phyloP scores from a whole-genome alignment of 2,888 invertebrate species.

The Venustoraphidia nigricollis region DNA sequence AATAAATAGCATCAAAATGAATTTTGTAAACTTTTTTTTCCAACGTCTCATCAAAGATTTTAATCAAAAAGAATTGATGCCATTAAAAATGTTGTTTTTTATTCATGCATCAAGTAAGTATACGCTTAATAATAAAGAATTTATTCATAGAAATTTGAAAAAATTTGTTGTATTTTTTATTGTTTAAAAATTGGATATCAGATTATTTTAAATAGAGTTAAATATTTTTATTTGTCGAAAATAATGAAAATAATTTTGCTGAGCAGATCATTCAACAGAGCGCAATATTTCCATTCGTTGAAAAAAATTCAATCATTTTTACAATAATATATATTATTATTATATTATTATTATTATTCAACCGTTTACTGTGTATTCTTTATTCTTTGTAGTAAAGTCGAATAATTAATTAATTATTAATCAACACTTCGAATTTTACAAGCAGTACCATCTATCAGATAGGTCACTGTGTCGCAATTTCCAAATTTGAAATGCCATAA shows the following conservation, averaged over 20 bases:
- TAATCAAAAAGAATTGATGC: slow-evolving; percentile 52
- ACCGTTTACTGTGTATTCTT: slow-evolving; percentile 1
- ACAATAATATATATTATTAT: too few species aligned
- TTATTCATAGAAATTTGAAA: not conserved
- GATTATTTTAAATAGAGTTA: not conserved
- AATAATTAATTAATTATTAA: not conserved
- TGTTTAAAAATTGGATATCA: not conserved
- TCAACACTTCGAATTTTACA: not conserved
- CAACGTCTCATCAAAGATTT: slow-evolving; percentile 52
- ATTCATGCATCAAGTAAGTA: slow-evolving; percentile 65
- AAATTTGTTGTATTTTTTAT: not conserved
- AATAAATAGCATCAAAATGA: slow-evolving; percentile 29
- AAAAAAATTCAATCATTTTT: too few species aligned
- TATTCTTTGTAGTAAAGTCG: not conserved
- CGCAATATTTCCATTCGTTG: not conserved
- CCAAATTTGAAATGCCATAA: not conserved
- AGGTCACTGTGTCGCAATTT: not conserved
- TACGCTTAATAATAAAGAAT: not conserved
- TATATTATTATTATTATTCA: too few species aligned
- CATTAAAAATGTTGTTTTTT: slow-evolving; percentile 60
- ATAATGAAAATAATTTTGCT: too few species aligned
- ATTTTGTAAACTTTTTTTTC: slow-evolving; percentile 44
- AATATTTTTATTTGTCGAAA: not conserved
- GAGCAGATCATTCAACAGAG: not conserved
- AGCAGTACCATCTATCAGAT: not conserved